Evolutionary conservation across 37 sponge, comb jelly and placozoan species (phyloP), one percentile per base, ranked within the genome.

Genomic region (Spongilla lacustris): DNA sequence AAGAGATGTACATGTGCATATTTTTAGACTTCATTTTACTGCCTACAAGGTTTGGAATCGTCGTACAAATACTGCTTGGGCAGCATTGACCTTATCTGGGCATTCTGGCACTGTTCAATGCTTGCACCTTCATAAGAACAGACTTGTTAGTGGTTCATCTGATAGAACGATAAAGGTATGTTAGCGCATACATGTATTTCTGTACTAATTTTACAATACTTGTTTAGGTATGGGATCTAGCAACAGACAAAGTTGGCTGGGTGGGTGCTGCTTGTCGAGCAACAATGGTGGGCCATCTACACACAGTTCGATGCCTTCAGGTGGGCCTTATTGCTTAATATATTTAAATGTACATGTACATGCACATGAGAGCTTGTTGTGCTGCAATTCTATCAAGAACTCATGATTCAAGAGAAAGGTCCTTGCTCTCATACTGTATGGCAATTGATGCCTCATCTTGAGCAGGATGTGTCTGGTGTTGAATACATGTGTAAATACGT

Each of bases 21-120:
- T n/a, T n/a, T n/a, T n/a, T n/a, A n/a, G n/a, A n/a, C n/a, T n/a
- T n/a, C n/a, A n/a, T n/a, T n/a, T n/a, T n/a, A n/a, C n/a, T n/a
- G n/a, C n/a, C n/a, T n/a, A n/a, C n/a, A n/a, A n/a, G 92, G 98
- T 97, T 22, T 97, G 98, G 98, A 95, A 97, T 34, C 94, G 96
- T 25, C 93, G 94, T n/a, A 97, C 99, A 24, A 98, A 98, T 82
- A 92, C 96, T 29, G 89, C 95, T 26, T 95, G 97, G 96, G 94
- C 95, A 67, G 97, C 95, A 9, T 84, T 98, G 14, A 98, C 99
- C 32, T 84, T 98, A 78, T 88, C 89, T 19, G 99, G 99, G 22
- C 99, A 98, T 78, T 94, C 95, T 33, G 99, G 97, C 0, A 91
- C 95, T 67, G 99, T 98, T 4, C 76, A 97, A 2, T 98, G 99